Percentiles rank a stretch among this genome's conserved stretches.
Conservation (phyloP, 2,888 invertebrate species). For the Drosophila robusta region DNA sequence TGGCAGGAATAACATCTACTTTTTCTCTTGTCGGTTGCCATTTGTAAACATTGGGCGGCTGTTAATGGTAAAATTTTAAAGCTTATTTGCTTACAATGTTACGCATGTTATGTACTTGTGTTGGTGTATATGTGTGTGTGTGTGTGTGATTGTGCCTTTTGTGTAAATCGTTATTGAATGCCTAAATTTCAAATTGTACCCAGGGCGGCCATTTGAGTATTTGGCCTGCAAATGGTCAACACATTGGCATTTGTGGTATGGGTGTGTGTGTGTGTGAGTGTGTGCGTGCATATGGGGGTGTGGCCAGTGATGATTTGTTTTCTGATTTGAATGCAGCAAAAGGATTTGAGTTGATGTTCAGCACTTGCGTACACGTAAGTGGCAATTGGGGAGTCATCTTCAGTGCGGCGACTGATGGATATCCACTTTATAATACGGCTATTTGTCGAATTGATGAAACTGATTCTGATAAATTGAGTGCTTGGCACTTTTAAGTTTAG, state of each 20-base stretch:
- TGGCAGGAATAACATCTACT: constrained; percentile 30
- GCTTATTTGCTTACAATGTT: constrained; percentile 53
- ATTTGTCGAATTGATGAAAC: constrained; percentile 13
- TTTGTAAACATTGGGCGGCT: constrained; percentile 60
- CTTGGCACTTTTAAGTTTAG: background rate
- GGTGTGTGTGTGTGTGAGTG: constrained; percentile 1
- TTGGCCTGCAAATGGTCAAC: constrained; percentile 59
- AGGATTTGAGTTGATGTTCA: constrained; percentile 49
- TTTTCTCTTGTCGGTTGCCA: constrained; percentile 41
- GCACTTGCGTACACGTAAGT: constrained; percentile 36
- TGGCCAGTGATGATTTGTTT: constrained; percentile 60
- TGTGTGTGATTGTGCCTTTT: constrained; percentile 34
- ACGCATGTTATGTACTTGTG: background rate
- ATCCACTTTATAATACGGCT: constrained; percentile 8
- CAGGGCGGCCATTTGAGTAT: constrained; percentile 63
- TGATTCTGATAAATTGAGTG: constrained; percentile 16
- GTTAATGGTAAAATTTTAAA: constrained; percentile 70
- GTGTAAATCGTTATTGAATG: constrained; percentile 75
- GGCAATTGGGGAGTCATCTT: constrained; percentile 41
- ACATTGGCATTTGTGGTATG: constrained; percentile 29
- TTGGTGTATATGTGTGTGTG: constrained; percentile 1
- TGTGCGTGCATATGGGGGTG: constrained; percentile 10
- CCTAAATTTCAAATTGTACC: constrained; percentile 74
- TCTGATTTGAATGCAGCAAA: constrained; percentile 54
- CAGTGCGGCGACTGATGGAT: constrained; percentile 18